These are phyloP conservation scores for Bicyclus anynana DNA, from an alignment of 1,140 invertebrate genomes.

Conservation along the genomic window DNA sequence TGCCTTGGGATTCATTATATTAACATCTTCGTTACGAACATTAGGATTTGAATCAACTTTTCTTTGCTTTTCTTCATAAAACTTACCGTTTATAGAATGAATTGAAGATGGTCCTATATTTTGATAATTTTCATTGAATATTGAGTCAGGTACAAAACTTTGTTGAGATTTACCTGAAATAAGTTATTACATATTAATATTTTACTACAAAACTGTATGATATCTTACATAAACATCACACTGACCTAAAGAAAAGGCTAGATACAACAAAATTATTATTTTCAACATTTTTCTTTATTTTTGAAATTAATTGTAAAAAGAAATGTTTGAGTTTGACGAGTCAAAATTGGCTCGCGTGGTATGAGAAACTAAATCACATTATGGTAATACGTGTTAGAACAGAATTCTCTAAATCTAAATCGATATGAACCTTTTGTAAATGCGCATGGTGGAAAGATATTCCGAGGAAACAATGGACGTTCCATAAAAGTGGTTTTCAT, in stretches of 20 bases:
- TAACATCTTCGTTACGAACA: background rate
- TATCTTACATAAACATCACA: background rate
- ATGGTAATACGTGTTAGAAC: constrained; percentile 30
- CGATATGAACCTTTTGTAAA: constrained; percentile 52
- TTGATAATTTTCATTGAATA: background rate
- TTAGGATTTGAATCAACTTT: background rate
- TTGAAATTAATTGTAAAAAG: background rate
- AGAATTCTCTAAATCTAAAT: constrained; percentile 39
- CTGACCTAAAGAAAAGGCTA: background rate
- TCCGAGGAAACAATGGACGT: constrained; percentile 51
- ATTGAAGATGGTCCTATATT: constrained; percentile 5
- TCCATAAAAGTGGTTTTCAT: constrained; percentile 46
- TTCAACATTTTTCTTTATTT: background rate
- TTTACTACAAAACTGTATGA: background rate
- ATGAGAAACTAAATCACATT: constrained; percentile 2
- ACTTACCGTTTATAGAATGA: constrained; percentile 18
- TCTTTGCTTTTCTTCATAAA: constrained; percentile 17
- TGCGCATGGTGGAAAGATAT: constrained; percentile 46
- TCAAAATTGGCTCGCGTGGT: background rate
- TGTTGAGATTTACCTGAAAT: constrained; percentile 1
- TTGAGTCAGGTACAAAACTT: background rate
- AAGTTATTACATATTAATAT: constrained; percentile 4
- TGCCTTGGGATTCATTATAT: background rate
- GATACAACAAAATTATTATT: background rate
- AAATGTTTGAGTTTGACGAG: too few relatives aligned